Base-by-base conservation (phyloP, 2,797 vertebrate species). In the Anguilla megastoma region DNA sequence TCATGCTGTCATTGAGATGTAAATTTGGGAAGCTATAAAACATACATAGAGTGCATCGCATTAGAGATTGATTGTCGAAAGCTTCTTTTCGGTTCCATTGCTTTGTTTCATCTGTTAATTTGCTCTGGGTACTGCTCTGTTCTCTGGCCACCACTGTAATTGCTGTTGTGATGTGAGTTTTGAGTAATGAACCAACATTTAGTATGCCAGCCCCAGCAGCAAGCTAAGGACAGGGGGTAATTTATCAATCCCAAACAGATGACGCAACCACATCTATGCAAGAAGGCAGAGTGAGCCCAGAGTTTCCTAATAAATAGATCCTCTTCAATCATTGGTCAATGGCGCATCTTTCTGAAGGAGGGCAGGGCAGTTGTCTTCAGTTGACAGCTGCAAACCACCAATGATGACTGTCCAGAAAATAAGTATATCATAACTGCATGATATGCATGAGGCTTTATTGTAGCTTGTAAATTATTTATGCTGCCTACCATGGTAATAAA, bases 71-170 rank as follows among this genome's bases (percentile, higher is more conserved):
- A 76, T 76, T 41, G 74, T 1, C 9, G 79, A 48, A 10, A 82
- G 45, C 45, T 82, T 48, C 16, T 27, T 3, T 21, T 9, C 33
- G 21, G 79, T 50, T 82, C 79, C 24, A 21, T 24, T 3, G 79
- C 33, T 24, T 82, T 50, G 79, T 82, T 82, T 50, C 41, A 82
- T 82, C 74, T 82, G 79, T 82, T 82, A 50, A 82, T 82, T 48
- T n/a, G 21, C 79, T 50, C 79, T 16, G 6, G 21, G 45, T n/a
- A 24, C 45, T 10, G 36, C 36, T 79, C 74, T 7, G 12, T 45
- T 79, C 14, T 14, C 69, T 36, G 74, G 36, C 16, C 74, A 21
- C 33, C 2, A 18, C 45, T 21, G 79, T 82, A 48, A 45, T 82
- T 48, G 79, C 5, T 8, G 10, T 50, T n/a, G 45, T 82, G 79